phyloP scores from a whole-genome alignment of 2,113 vertebrate species.

The Antigone vipio region DNA sequence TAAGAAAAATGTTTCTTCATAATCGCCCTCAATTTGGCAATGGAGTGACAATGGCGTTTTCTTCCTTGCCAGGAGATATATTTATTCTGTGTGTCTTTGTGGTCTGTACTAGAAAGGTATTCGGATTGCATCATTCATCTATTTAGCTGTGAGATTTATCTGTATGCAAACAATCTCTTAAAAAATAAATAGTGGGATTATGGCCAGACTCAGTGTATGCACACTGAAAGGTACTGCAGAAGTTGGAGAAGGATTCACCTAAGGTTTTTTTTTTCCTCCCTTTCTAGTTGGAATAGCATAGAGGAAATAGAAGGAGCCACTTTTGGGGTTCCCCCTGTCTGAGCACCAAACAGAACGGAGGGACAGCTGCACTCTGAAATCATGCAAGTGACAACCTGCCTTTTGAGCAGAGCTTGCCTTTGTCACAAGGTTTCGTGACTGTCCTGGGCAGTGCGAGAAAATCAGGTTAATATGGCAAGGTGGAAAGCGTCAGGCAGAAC shows the following conservation, averaged over 20 bases:
- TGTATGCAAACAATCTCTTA: not conserved
- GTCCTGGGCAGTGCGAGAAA: accelerated
- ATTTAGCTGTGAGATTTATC: not conserved
- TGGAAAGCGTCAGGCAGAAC: not conserved
- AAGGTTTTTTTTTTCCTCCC: accelerated
- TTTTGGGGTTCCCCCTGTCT: not conserved
- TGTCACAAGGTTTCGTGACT: too few relatives aligned
- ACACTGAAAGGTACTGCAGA: not conserved
- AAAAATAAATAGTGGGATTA: not conserved
- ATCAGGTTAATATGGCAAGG: not conserved
- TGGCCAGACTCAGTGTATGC: not conserved
- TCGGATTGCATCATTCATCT: not conserved
- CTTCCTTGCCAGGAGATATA: not conserved
- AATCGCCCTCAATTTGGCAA: not conserved
- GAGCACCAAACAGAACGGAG: accelerated
- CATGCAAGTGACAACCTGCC: accelerated
- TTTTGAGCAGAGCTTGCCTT: not conserved
- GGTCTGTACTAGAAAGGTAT: not conserved
- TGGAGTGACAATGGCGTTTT: not conserved
- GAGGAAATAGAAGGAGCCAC: not conserved
- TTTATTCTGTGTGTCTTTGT: not conserved
- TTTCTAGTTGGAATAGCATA: not conserved
- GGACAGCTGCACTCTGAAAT: not conserved
- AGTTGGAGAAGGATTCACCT: not conserved
- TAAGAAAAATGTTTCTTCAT: not conserved